Evolutionary conservation across 2,113 vertebrate species (phyloP), one percentile per base, ranked within the genome.

Genomic region (Malurus cyaneus): DNA sequence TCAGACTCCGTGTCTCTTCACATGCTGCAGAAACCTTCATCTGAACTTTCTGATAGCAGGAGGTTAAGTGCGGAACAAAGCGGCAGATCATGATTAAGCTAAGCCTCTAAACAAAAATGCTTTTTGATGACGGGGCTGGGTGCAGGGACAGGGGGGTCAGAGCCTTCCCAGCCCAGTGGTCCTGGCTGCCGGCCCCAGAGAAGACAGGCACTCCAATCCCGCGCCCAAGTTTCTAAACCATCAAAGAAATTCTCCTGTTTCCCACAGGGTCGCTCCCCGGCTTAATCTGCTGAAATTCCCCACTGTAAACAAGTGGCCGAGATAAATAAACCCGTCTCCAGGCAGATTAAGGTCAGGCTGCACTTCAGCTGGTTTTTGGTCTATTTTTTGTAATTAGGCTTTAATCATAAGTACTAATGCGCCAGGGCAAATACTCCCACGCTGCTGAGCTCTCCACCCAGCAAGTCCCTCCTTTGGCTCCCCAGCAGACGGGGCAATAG

Each of bases 301-400:
- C 86, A 96, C 86, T 92, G 95, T 96, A 97, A 97, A 97, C 95
- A 96, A 97, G 96, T 93, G 88, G 94, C 94, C 31, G 93, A 96
- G 95, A 96, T 96, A 95, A 94, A 96, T 92, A 97, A 94, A 96
- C 92, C 95, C 91, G 80, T 95, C 95, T 95, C 94, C 94, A 89
- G 92, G 94, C 92, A 96, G 97, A 97, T 97, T 97, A 97, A 97
- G 97, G 97, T 97, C 93, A 96, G 96, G 91, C 94, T 96, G 86
- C 95, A 96, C 95, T 96, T 96, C 96, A 97, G 96, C 95, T 96
- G 94, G 91, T 96, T 97, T 96, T 97, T 96, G 56, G 56, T 96
- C 97, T 97, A 86, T 96, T 96, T 97, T 94, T 96, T 95, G 92
- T 95, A 97, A 96, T 97, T 97, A 97, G 93, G 94, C 95, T 96